Conservation (phyloP, 2,888 invertebrate species). For the Eutolmus rufibarbis region DNA sequence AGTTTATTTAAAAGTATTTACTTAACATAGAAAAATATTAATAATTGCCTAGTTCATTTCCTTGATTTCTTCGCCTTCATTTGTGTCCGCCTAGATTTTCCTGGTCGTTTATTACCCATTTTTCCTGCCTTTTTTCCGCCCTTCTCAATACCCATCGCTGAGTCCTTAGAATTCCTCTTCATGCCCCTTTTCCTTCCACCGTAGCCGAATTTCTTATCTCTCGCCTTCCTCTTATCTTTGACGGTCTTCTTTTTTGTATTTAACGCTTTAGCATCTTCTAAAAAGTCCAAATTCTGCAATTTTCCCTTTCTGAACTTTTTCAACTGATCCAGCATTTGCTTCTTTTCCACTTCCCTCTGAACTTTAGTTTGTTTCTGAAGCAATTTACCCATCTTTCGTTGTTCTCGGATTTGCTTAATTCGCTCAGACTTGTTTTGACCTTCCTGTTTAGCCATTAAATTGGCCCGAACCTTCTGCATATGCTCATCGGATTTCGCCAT, state of each 20-base stretch:
- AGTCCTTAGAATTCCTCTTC: slow-evolving; percentile 86
- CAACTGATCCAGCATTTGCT: slow-evolving; percentile 88
- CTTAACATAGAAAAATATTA: background rate
- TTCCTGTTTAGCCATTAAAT: slow-evolving; percentile 82
- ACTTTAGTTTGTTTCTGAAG: slow-evolving; percentile 83
- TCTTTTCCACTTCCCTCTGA: slow-evolving; percentile 89
- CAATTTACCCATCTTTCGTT: slow-evolving; percentile 92
- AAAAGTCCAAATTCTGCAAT: slow-evolving; percentile 79
- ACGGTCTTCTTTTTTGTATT: slow-evolving; percentile 57
- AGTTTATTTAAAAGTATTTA: background rate
- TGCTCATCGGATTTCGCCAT: slow-evolving; percentile 98
- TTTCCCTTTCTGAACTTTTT: slow-evolving; percentile 91
- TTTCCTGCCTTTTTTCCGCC: background rate
- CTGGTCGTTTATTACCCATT: slow-evolving; percentile 65
- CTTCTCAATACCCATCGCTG: slow-evolving; percentile 62
- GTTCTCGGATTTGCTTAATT: slow-evolving; percentile 85
- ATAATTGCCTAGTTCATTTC: background rate
- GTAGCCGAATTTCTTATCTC: slow-evolving; percentile 90
- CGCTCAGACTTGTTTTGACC: slow-evolving; percentile 88
- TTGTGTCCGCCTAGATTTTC: slow-evolving; percentile 65
- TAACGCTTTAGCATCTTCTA: slow-evolving; percentile 70
- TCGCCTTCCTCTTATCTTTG: slow-evolving; percentile 69
- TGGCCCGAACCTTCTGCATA: slow-evolving; percentile 93
- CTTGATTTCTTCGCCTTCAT: slow-evolving; percentile 56
- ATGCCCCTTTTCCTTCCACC: slow-evolving; percentile 93